Evolutionary conservation across 2,888 invertebrate genomes (phyloP), one percentile per base, ranked within the genome.

Genomic region (Adela reaumurella): DNA sequence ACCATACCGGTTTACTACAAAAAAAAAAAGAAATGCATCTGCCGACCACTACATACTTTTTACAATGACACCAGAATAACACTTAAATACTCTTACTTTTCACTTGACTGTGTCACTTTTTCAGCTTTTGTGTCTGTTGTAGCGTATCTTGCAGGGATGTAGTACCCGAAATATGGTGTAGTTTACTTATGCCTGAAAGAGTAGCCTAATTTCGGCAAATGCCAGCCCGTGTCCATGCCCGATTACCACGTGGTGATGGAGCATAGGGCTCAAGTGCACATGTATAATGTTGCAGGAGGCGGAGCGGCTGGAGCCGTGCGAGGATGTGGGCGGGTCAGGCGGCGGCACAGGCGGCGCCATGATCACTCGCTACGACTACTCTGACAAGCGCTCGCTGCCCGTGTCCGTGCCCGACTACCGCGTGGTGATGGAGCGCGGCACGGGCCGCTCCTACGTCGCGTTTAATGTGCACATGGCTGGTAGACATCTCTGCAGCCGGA

Each of bases 391-490:
- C 48, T 90, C 90, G 46, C 71, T 91, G 59, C 90, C 91, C 19
- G 91, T 91, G 53, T 90, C 90, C 65, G 90, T 99, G 61, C 99
- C 99, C 35, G 97, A 97, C 79, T 98, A 97, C 72, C 91, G 94
- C 61, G 88, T 91, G 53, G 84, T 94, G 53, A 73, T 74, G 74
- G 93, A 94, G 65, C 81, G 91, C 57, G 87, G 86, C 63, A 92
- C 88, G 57, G 93, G 93, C 47, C 92, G 97, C 60, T 88, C 92
- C 57, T 97, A 88, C 77, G 95, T 97, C 58, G 95, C 88, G 10
- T 99, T 94, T 77, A 98, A 98, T 67, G 97, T 99, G 54, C 97
- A 99, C 72, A 98, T 99, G 97, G 98, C 99, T 5, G 98, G 98
- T 0, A 81, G 98, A 29, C 98, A 98, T 67, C 81, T 99, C 48